Conservation (phyloP, 2,797 vertebrate genomes). For the Vireo griseus region DNA sequence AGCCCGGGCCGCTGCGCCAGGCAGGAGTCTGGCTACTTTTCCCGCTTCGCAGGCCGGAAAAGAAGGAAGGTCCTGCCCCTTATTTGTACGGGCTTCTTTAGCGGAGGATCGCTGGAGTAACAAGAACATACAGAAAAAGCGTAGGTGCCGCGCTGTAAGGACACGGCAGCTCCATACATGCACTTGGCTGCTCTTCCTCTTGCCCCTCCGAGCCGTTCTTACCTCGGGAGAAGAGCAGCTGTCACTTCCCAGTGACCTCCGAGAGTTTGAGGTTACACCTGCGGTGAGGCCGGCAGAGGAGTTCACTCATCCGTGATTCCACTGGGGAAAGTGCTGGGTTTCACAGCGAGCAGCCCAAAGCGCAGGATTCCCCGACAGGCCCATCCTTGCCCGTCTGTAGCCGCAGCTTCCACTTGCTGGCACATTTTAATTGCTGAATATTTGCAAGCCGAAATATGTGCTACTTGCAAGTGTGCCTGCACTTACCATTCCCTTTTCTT, state of each 20-base stretch:
- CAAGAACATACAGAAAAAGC: background rate
- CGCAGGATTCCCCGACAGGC: background rate
- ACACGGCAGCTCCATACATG: fast-evolving
- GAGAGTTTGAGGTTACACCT: background rate
- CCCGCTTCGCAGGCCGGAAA: background rate
- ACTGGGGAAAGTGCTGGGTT: background rate
- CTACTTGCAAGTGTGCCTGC: fast-evolving
- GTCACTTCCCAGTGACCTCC: background rate
- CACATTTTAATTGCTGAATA: fast-evolving
- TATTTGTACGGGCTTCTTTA: background rate
- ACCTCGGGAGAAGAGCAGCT: background rate
- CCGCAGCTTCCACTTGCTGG: background rate
- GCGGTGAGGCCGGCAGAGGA: fast-evolving
- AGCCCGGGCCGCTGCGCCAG: fast-evolving
- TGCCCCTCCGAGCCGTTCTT: background rate
- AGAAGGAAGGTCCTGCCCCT: background rate
- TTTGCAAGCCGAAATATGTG: background rate
- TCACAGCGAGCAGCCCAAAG: background rate
- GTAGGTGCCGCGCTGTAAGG: background rate
- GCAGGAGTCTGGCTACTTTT: fast-evolving
- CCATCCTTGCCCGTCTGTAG: fast-evolving
- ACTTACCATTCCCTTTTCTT: background rate
- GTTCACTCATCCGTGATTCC: background rate
- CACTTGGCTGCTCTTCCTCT: background rate
- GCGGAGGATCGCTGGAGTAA: background rate